Evolutionary conservation across 2,888 invertebrate genomes (phyloP), one percentile per base, ranked within the genome.

Genomic region (Dorcus hopei): DNA sequence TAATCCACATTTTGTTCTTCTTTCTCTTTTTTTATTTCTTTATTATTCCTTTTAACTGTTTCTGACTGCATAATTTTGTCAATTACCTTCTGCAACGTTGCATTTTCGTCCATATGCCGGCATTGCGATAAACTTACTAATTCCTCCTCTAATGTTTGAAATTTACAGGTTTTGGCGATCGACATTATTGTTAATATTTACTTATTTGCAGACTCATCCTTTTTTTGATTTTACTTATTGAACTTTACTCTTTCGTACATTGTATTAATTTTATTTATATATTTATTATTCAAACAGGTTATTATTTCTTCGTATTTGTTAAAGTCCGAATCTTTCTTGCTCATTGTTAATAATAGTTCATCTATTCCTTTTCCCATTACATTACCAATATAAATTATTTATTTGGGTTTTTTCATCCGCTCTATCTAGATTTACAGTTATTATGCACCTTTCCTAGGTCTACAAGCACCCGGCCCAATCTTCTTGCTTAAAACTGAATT

Each of bases 101-200:
- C 49, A 11, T 57, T 57, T 23, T 60, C 54, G 45, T 14, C 65
- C 38, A 65, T 14, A 16, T 67, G 62, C 38, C 68, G 54, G 45
- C 43, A 50, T 58, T 65, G 65, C 6, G 61, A 62, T 57, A 68
- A 56, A 47, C 69, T 49, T 19, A 71, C 62, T 38, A 71, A 49
- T 55, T 68, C 66, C n/a, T 69, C 65, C 43, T 62, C 61, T 26
- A 68, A 26, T 3, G 47, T 54, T 16, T 57, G 62, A 49, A 62
- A 70, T 41, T 65, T 61, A 57, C 67, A 70, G 11, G 48, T 49
- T 59, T 67, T 64, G 7, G 61, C 61, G 33, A 69, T 49, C 26
- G 23, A 9, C 11, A 41, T 40, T 39, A 61, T 50, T 16, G 45
- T 52, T 26, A 48, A 41, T 23, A 61, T 58, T 50, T 55, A 61